Percentiles rank a stretch among this genome's conserved stretches.
Conservation (phyloP, 2,113 vertebrate genomes). For the Anhinga rufa region DNA sequence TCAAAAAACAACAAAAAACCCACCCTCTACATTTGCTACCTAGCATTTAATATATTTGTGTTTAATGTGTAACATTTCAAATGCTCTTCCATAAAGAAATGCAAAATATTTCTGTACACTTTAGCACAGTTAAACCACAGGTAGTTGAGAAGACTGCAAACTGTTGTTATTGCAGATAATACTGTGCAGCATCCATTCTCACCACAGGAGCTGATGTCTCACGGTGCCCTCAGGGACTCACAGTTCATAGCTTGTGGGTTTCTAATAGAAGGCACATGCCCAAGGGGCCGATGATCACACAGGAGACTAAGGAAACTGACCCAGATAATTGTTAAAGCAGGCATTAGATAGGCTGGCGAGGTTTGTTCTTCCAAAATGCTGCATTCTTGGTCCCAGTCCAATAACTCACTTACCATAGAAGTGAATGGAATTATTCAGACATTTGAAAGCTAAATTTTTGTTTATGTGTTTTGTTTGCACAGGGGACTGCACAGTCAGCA, state of each 20-base stretch:
- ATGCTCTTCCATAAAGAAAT: background rate
- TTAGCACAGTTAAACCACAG: background rate
- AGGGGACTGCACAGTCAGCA: background rate
- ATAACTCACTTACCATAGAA: background rate
- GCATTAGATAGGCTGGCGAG: background rate
- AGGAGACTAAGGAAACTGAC: background rate
- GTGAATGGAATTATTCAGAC: background rate
- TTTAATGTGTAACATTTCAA: background rate
- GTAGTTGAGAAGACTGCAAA: background rate
- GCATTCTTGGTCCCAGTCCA: background rate
- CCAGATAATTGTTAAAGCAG: background rate
- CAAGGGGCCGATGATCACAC: accelerated
- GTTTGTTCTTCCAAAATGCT: background rate
- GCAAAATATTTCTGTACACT: background rate
- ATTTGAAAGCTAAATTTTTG: background rate
- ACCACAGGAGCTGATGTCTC: background rate
- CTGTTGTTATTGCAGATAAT: background rate
- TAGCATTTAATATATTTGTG: background rate
- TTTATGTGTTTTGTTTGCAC: background rate
- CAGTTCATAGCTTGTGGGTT: background rate
- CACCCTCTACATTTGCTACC: background rate
- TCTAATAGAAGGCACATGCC: background rate
- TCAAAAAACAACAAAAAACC: background rate
- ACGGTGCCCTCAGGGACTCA: accelerated
- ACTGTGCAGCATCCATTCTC: background rate